Conservation (phyloP, 30 jellyfish, hydroid and myxozoan species). For the Hydractinia echinata region DNA sequence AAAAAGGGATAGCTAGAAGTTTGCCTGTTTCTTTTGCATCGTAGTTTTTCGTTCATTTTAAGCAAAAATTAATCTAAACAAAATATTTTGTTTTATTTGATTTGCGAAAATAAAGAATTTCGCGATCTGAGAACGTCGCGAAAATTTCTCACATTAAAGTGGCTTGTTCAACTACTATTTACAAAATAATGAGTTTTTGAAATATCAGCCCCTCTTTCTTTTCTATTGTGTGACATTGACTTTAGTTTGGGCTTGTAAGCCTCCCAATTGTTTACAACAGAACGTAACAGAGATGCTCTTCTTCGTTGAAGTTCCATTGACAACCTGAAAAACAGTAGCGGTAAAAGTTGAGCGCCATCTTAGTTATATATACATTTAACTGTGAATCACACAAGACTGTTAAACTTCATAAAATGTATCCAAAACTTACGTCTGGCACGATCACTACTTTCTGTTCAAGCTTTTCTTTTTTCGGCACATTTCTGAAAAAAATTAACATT, state of each 20-base stretch:
- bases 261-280: conserved; percentile 1
- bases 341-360: background rate
- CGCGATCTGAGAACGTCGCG: too few relatives aligned
- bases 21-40: too few relatives aligned
- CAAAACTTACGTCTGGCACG: conserved; percentile 47
- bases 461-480: conserved; percentile 11
- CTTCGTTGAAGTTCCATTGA: background rate
- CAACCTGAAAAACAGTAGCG: background rate
- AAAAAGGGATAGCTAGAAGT: too few relatives aligned
- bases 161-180: too few relatives aligned
- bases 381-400: background rate
- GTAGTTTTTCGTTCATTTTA: too few relatives aligned
- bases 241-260: background rate
- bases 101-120: too few relatives aligned
- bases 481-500: conserved; percentile 23
- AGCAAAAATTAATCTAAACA: too few relatives aligned
- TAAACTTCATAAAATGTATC: background rate
- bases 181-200: too few relatives aligned
- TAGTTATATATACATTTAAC: background rate
- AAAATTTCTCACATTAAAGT: too few relatives aligned
- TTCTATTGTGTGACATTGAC: background rate
- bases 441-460: conserved; percentile 23
- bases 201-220: too few relatives aligned
- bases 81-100: too few relatives aligned
- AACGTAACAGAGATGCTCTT: background rate